Conservation (phyloP, 2,797 vertebrate genomes). For the Delichon dasypus region DNA sequence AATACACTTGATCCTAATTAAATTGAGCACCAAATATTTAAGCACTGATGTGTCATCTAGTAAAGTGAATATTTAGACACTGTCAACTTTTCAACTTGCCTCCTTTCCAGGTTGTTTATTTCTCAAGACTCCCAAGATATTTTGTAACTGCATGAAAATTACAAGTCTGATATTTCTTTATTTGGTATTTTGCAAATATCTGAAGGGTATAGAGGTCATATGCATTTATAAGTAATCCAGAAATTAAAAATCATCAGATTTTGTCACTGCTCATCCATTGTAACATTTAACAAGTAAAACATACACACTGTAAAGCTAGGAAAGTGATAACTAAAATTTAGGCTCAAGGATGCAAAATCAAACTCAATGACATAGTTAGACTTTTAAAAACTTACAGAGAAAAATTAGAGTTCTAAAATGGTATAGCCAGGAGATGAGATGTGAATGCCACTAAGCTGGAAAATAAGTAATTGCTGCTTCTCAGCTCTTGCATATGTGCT, state of each 20-base stretch:
- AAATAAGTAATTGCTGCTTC: background rate
- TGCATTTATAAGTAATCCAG: background rate
- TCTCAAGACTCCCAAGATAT: background rate
- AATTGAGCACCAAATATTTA: background rate
- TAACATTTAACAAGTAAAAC: background rate
- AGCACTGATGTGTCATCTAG: background rate
- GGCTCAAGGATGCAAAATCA: background rate
- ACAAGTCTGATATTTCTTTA: background rate
- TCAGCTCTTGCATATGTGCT: background rate
- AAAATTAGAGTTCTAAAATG: background rate
- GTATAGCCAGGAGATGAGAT: background rate
- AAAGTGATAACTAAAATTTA: background rate
- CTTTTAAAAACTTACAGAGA: background rate
- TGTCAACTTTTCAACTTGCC: background rate
- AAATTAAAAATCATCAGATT: background rate
- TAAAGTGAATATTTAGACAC: conserved; percentile 4
- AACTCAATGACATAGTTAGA: background rate
- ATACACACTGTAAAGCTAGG: background rate
- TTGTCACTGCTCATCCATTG: background rate
- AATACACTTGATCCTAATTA: background rate
- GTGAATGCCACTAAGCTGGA: background rate
- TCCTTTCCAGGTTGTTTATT: background rate
- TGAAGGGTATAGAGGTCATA: background rate
- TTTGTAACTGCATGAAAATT: background rate
- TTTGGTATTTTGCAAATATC: background rate